Percentiles rank a stretch among this genome's conserved stretches.
Evolutionary conservation across 2,888 invertebrate species (phyloP).

Genomic region (Tiliacea citrago): DNA sequence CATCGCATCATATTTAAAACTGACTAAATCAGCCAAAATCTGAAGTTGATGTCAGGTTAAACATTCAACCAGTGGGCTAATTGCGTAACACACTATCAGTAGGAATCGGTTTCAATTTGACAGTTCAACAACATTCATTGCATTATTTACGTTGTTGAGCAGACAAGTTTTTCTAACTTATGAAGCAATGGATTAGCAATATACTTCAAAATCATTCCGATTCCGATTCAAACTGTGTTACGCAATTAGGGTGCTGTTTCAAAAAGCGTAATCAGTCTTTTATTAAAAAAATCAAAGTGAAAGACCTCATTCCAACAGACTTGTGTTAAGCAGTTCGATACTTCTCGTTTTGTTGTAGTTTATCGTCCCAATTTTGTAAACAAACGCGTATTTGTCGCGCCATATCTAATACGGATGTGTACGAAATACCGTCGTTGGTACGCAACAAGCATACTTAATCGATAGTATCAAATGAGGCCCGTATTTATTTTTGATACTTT

Average conservation of each 20-base stretch:
- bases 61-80: background rate
- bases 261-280: background rate
- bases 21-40: background rate
- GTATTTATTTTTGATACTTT: background rate
- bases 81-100: too few relatives aligned
- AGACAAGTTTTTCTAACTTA: too few relatives aligned
- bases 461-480: slow-evolving; percentile 57
- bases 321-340: background rate
- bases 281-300: background rate
- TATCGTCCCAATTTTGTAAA: slow-evolving; percentile 29
- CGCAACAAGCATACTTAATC: slow-evolving; percentile 9
- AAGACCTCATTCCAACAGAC: background rate
- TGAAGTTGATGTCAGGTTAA: background rate
- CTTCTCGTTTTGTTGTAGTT: slow-evolving; percentile 22
- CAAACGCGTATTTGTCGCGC: slow-evolving; percentile 6
- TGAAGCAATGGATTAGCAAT: too few relatives aligned
- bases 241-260: too few relatives aligned
- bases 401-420: slow-evolving; percentile 56
- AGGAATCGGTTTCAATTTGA: too few relatives aligned
- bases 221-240: too few relatives aligned
- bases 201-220: too few relatives aligned
- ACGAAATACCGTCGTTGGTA: slow-evolving; percentile 37
- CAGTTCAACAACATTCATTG: too few relatives aligned
- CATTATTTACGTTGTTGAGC: too few relatives aligned
- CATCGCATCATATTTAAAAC: background rate